phyloP scores from a whole-genome alignment of 2,113 vertebrate species.

The Lampris megalopsis region DNA sequence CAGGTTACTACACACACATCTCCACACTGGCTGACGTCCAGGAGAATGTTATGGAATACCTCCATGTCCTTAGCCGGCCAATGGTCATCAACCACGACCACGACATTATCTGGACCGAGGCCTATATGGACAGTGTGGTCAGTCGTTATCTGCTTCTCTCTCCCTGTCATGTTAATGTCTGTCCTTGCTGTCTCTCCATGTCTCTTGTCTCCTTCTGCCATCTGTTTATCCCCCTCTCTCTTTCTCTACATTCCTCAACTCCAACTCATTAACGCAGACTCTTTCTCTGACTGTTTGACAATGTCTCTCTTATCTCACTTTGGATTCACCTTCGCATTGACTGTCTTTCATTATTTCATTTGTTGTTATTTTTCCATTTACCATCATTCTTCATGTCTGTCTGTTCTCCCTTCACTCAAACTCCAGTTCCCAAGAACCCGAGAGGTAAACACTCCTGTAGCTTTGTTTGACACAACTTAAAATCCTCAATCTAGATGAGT shows the following conservation, averaged over 20 bases:
- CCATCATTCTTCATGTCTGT: constrained; percentile 1
- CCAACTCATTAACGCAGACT: no score
- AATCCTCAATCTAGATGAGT: no score
- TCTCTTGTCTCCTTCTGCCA: not conserved
- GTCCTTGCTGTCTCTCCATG: not conserved
- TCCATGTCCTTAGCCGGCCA: constrained; percentile 95
- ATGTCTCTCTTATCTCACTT: no score
- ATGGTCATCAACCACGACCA: constrained; percentile 98
- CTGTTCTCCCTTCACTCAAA: constrained; percentile 26
- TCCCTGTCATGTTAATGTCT: not conserved
- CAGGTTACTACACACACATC: constrained; percentile 96
- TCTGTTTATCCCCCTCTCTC: no score
- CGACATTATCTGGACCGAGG: constrained; percentile 97
- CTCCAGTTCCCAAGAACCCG: constrained; percentile 83
- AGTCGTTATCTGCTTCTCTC: constrained; percentile 55
- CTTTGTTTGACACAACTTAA: not conserved
- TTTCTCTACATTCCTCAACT: no score
- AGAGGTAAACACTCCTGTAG: constrained; percentile 79
- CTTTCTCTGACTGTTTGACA: no score
- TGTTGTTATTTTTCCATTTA: not conserved
- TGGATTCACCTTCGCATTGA: no score
- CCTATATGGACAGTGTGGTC: constrained; percentile 96
- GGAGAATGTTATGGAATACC: constrained; percentile 98
- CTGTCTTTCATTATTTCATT: not conserved
- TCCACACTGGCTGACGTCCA: constrained; percentile 94